These are phyloP conservation scores for Standfussiana lucernea DNA, from an alignment of 2,888 invertebrate species.

Conservation along the genomic window DNA sequence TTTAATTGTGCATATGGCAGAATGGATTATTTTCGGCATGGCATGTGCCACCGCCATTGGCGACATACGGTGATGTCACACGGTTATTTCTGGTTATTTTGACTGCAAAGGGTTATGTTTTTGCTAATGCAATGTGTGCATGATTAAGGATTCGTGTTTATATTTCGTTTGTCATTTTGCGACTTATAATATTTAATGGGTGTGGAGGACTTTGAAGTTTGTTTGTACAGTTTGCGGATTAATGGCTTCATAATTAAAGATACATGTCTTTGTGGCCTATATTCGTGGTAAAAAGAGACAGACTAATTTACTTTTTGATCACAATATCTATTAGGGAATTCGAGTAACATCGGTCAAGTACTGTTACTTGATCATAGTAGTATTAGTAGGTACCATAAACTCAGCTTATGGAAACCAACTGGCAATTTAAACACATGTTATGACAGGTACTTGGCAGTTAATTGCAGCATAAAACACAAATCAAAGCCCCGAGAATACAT, in stretches of 20 bases:
- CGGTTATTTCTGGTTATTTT: constrained; percentile 81
- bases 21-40: constrained; percentile 87
- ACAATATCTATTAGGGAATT: not conserved
- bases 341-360: not conserved
- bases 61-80: constrained; percentile 89
- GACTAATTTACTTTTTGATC: not conserved
- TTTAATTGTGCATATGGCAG: constrained; percentile 83
- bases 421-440: constrained; percentile 12
- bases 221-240: constrained; percentile 6
- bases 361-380: too few relatives aligned
- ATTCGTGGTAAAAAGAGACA: constrained; percentile 5
- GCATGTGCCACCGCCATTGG: constrained; percentile 86
- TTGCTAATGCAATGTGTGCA: constrained; percentile 69
- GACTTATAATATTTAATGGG: constrained; percentile 43
- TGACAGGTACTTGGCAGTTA: constrained; percentile 34
- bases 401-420: not conserved
- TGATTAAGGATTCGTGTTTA: constrained; percentile 62
- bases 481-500: constrained; percentile 33
- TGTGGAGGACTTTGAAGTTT: constrained; percentile 12
- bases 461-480: not conserved
- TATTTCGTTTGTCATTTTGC: constrained; percentile 58
- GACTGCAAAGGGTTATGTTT: constrained; percentile 82
- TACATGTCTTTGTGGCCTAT: constrained; percentile 4
- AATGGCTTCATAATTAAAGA: not conserved
- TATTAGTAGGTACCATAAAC: too few relatives aligned